A percentile compares a stretch with the other conserved stretches of the same genome.
Conservation (phyloP, 2,888 invertebrate species). For the Aelia acuminata region DNA sequence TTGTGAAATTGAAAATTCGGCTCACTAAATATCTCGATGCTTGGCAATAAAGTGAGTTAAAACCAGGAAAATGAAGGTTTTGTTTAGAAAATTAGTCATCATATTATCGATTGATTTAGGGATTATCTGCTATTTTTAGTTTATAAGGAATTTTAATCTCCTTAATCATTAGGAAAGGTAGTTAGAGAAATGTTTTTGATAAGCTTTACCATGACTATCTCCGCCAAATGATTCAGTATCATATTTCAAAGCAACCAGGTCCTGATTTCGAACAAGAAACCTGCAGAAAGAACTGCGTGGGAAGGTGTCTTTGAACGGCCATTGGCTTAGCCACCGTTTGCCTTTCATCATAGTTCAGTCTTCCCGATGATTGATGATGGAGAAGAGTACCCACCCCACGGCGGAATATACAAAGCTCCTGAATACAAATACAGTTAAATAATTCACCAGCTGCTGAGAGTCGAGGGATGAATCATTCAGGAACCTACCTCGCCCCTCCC, state of each 20-base stretch:
- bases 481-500: not conserved
- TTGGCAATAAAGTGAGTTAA: no score
- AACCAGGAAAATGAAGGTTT: no score
- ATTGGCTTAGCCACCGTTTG: not conserved
- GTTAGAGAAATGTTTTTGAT: no score
- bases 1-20: no score
- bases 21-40: no score
- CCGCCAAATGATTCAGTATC: no score
- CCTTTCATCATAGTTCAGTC: not conserved
- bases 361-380: not conserved
- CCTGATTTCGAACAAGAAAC: not conserved
- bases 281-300: not conserved
- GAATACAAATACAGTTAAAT: slow-evolving; percentile 27
- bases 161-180: no score
- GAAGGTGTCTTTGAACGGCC: not conserved
- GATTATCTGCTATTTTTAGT: no score
- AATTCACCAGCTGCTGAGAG: slow-evolving; percentile 30
- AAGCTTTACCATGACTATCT: no score
- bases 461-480: not conserved
- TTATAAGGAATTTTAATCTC: no score
- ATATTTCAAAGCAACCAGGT: not conserved
- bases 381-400: not conserved
- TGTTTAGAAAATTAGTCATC: no score
- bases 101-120: no score
- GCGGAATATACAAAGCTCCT: slow-evolving; percentile 5